Evolutionary conservation across 2,888 invertebrate species (phyloP), one percentile per base, ranked within the genome.

Genomic region (Trissolcus brochymenae): DNA sequence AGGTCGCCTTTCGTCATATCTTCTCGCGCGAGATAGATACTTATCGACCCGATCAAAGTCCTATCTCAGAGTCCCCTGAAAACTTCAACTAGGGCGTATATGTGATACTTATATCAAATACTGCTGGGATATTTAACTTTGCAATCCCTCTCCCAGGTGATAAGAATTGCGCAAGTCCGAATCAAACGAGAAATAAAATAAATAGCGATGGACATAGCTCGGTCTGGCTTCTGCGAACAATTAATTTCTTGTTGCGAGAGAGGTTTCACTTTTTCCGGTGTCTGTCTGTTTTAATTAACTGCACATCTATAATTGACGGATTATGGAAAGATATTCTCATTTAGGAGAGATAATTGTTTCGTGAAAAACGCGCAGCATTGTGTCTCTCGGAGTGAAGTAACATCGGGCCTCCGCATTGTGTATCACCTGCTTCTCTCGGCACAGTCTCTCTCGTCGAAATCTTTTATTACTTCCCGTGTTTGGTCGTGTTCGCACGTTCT

Each of bases 1-100:
- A 82, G 82, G 82, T 79, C 84, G 83, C 81, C 85, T 85, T 35
- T 86, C 85, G 86, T 86, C 84, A 61, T 76, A 76, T 70, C 68
- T 65, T 68, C 64, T 68, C 61, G 53, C 46, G 17, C 50, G 46
- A 67, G 74, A 66, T 67, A 74, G 62, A 74, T 61, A 51, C 49
- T 61, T 67, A 67, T 74, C 74, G 43, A 61, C 21, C 7, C 40
- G 73, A 73, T 73, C 66, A 61, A 66, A 73, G 55, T 66, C 51
- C 53, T 21, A 68, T 68, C 54, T 64, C 19, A 17, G 16, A 2
- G 17, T 40, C 29, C 62, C 40, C 54, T 16, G 35, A 51, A 14
- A 14, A 21, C 35, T 46, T 9, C 50, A 65, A 55, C 50, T 4
- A 50, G 25, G 56, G 46, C 51, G n/a, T 57, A 29, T 17, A 29